Evolutionary conservation across 2,113 vertebrate genomes (phyloP), one percentile per base, ranked within the genome.

Genomic region (Zosterops pallidus): DNA sequence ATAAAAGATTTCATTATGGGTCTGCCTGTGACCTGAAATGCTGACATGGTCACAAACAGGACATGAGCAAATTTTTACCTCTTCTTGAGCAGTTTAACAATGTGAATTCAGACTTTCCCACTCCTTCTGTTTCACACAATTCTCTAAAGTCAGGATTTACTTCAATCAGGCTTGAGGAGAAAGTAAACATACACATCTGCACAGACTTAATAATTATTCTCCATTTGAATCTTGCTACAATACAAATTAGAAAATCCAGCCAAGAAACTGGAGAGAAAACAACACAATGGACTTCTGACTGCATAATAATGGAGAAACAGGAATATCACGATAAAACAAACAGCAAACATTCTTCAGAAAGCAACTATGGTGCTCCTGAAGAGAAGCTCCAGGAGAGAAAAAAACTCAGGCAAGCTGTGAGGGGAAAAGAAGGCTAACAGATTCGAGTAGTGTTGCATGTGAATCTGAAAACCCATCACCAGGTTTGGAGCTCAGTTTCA

Each of bases 391-490:
- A 56, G 37, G 31, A 63, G 25, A 78, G 9, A 35, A 18, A 79
- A 11, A 7, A 84, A 24, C 50, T 69, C n/a, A 72, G 23, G 37
- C 7, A 83, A 80, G 39, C 50, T 70, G 57, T 2, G 1, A 77
- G 67, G 93, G 20, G 68, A 79, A 91, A 79, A 29, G 33, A 88
- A 70, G 50, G 33, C 29, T 35, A 82, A 57, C 9, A 85, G 46
- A 59, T 67, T 72, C 0, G 0, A 83, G 37, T 4, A 42, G 37
- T 0, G 0, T 3, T 2, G 21, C 33, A 33, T 8, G 26, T 12
- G 12, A 83, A 72, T 42, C 25, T 63, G 68, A 88, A 69, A 83
- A 53, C 33, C 31, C 49, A 86, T 39, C 65, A 92, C 41, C 69
- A 60, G n/a, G 57, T 83, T 53, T 2, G 0, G 41, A 89, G 57